A percentile compares a stretch with the other conserved stretches of the same genome.
phyloP scores from a whole-genome alignment of 2,113 vertebrate species.

The Apistogramma diplotaenia region DNA sequence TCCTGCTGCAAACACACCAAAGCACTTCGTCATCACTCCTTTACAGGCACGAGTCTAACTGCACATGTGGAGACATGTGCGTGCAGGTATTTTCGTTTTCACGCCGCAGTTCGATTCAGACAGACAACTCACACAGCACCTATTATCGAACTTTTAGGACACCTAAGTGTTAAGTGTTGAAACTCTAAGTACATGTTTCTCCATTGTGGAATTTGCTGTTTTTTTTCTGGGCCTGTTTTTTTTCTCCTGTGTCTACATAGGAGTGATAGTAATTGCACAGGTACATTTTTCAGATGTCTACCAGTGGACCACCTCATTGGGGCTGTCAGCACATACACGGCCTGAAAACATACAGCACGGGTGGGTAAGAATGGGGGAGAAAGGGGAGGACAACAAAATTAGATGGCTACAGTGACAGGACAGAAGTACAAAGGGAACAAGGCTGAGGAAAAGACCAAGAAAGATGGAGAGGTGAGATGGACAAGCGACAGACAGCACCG shows the following conservation, averaged over 20 bases:
- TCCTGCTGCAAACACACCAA: not conserved
- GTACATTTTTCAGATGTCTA: slow-evolving; percentile 73
- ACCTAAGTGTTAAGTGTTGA: slow-evolving; percentile 53
- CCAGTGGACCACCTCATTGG: slow-evolving; percentile 59
- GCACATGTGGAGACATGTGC: not conserved
- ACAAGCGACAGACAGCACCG: not conserved
- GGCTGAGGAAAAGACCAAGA: not conserved
- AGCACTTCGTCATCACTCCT: not conserved
- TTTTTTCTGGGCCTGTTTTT: not conserved
- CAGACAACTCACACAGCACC: not conserved
- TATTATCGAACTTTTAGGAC: slow-evolving; percentile 3
- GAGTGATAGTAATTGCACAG: slow-evolving; percentile 52
- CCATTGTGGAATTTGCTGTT: slow-evolving; percentile 22
- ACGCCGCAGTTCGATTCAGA: not conserved
- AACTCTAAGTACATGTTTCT: slow-evolving; percentile 58
- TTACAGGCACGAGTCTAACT: not conserved
- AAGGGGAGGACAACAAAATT: slow-evolving; percentile 11
- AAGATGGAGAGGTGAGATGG: slow-evolving; percentile 30
- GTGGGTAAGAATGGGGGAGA: not conserved
- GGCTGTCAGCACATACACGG: slow-evolving; percentile 66
- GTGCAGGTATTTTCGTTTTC: not conserved
- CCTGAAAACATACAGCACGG: slow-evolving; percentile 34
- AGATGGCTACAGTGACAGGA: slow-evolving; percentile 8
- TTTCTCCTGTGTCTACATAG: slow-evolving; percentile 25
- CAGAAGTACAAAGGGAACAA: not conserved